Evolutionary conservation across 2,113 vertebrate species (phyloP), one percentile per base, ranked within the genome.

Genomic region (Oryzias curvinotus): DNA sequence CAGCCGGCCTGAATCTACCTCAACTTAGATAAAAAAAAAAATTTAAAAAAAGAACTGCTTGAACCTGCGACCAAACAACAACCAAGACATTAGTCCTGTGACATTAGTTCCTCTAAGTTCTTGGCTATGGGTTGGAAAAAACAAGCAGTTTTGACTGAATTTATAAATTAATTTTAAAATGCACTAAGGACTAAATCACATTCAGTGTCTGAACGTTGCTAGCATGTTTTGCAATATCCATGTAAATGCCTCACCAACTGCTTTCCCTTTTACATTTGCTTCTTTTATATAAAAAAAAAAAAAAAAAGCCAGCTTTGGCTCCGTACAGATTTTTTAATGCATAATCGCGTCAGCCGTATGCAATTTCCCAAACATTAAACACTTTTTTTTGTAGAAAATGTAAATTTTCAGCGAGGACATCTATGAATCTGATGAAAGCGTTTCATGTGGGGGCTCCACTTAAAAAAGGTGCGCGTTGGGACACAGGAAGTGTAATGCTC

Each of bases 401-500:
- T 4, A 12, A 12, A 54, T 18, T 36, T 7, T 25, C 14, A 52
- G 26, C 23, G 14, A 51, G 36, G 36, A 12, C 36, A 3, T 36
- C 8, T 36, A 36, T 28, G 26, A 7, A 28, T 28, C 26, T 5
- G 8, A 36, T 36, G 36, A 12, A 36, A 36, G 12, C 12, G 3
- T 36, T 36, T 36, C 10, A 36, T 36, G 36, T 36, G 36, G 36
- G 36, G 36, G 36, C 36, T 36, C 36, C 36, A 36, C 36, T 36
- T 36, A 36, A 23, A 2, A 23, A 17, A 50, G 16, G 43, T 8
- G 62, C 45, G 42, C 59, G 58, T 64, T 58, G 60, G 21, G 36
- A 56, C 4, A 62, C 41, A 65, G 60, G 47, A 30, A 77, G 68
- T 43, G 21, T 48, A 70, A 68, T 68, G 80, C 77, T 86, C 86